These are phyloP conservation scores for Nomada flava DNA, from an alignment of 2,888 invertebrate genomes.

Conservation along the genomic window DNA sequence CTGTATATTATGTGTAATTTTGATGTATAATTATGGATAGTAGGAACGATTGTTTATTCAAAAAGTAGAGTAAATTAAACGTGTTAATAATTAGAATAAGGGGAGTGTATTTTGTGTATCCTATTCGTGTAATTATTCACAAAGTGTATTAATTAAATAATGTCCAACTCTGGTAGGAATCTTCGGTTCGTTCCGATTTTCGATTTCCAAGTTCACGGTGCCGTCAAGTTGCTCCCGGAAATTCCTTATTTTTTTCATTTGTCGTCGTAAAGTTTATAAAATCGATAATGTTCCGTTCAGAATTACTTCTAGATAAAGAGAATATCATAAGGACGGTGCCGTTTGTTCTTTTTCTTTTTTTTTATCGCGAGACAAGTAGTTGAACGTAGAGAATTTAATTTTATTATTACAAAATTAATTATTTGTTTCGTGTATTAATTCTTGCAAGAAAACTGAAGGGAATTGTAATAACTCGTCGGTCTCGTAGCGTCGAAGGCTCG, in stretches of 20 bases:
- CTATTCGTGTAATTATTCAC: neutral
- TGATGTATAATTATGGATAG: too few species aligned
- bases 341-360: conserved; percentile 47
- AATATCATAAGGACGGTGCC: conserved; percentile 22
- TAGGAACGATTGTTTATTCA: too few species aligned
- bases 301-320: neutral
- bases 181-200: conserved; percentile 49
- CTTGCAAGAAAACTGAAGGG: neutral
- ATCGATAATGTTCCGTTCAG: neutral
- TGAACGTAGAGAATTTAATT: neutral
- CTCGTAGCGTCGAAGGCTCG: conserved; percentile 54
- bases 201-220: conserved; percentile 40
- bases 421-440: neutral
- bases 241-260: neutral
- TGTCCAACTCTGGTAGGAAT: conserved; percentile 38
- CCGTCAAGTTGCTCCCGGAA: conserved; percentile 35
- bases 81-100: neutral
- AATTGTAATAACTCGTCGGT: conserved; percentile 37
- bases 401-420: neutral
- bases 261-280: neutral
- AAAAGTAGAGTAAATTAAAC: too few species aligned
- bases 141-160: neutral
- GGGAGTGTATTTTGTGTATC: neutral
- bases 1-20: too few species aligned
- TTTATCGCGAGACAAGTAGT: conserved; percentile 44